Percentiles rank a stretch among this genome's conserved stretches.
phyloP scores from a whole-genome alignment of 37 sponge, comb jelly and placozoan species.

The Bolinopsis microptera region DNA sequence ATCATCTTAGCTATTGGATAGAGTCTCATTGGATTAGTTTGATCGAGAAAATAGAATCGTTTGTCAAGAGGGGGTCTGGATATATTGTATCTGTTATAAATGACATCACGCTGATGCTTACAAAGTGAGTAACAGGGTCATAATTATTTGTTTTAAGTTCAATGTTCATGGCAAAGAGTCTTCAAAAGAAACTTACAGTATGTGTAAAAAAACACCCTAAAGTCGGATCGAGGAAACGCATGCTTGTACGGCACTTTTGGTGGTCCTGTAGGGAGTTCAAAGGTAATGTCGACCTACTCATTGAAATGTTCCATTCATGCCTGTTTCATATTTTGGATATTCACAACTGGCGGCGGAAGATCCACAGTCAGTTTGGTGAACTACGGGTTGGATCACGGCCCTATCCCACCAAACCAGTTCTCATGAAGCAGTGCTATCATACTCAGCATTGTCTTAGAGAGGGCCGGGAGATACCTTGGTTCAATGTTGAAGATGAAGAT shows the following conservation, averaged over 20 bases:
- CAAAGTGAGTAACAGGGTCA: no score
- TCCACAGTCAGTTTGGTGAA: neutral
- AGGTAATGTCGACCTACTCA: slow-evolving; percentile 1
- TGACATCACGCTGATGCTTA: no score
- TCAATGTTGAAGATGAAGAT: slow-evolving; percentile 17
- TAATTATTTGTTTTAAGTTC: no score
- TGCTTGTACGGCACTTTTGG: slow-evolving; percentile 23
- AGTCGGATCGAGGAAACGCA: neutral
- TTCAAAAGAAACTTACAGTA: neutral
- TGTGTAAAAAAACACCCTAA: neutral
- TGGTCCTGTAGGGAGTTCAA: neutral
- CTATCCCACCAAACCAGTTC: slow-evolving; percentile 19
- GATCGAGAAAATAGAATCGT: no score
- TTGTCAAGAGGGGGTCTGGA: no score
- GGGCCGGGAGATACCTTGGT: neutral
- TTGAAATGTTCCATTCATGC: slow-evolving; percentile 23
- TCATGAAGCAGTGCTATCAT: slow-evolving; percentile 11
- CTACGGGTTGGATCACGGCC: neutral
- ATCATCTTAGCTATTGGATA: no score
- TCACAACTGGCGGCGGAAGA: slow-evolving; percentile 10
- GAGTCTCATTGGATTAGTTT: no score
- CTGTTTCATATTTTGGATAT: neutral
- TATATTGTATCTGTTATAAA: no score
- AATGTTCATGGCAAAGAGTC: neutral
- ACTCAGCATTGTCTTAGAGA: neutral